Base-by-base conservation (phyloP, 1,140 invertebrate genomes). In the Oppia nitens region DNA sequence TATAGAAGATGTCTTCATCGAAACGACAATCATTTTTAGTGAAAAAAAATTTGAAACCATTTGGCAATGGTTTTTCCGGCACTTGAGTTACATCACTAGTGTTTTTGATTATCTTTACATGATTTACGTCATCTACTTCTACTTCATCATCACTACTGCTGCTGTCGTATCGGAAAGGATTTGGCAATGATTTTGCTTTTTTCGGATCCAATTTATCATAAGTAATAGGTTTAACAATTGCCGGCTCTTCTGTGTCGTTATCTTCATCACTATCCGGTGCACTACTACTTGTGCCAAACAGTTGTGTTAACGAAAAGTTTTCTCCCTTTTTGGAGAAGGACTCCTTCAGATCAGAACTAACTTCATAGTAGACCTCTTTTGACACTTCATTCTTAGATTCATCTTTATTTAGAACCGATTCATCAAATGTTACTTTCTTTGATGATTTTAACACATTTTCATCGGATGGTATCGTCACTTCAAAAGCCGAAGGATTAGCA, bases 101-200 rank as follows among this genome's bases (percentile, higher is more conserved):
- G 17, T 6, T 9, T 40, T 9, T 9, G 17, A 40, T 40, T 40
- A 40, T 40, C 17, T 40, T 40, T 9, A 6, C 17, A 17, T 40
- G 6, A 17, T 40, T 40, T n/a, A n/a, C n/a, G n/a, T n/a, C n/a
- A n/a, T n/a, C n/a, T 40, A 9, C 32, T 40, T 58, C 57, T 40
- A 9, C 32, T 40, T 58, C 57, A 14, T 58, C 57, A n/a, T 58
- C 57, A 17, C 23, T 23, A 53, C 51, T 45, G 25, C 57, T 58
- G 49, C 55, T 59, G 29, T 58, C 57, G 23, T 58, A 58, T 55
- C 51, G 58, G 27, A 58, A 58, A 4, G 57, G 57, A 58, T 58
- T 58, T 57, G 14, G 12, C 50, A 55, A 20, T 6, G n/a, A 23
- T 20, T 58, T 58, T 45, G 24, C 11, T 9, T 58, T 58, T 55